A percentile compares a stretch with the other conserved stretches of the same genome.
Evolutionary conservation across 2,888 invertebrate species (phyloP).

Genomic region (Rotaria macrura): DNA sequence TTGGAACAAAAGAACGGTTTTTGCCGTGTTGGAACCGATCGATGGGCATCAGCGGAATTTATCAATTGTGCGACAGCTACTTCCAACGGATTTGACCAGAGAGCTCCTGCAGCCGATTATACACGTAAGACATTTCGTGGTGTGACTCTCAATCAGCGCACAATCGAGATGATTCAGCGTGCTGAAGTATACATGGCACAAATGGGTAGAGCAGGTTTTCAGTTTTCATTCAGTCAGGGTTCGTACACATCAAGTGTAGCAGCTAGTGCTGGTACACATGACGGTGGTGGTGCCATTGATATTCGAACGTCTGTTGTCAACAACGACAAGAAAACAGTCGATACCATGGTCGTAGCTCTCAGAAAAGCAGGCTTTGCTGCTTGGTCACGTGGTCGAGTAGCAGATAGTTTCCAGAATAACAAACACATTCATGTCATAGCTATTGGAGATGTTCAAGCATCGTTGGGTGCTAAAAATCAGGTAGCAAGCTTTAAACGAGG

Average conservation of each 20-base stretch:
- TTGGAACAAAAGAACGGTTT: neutral
- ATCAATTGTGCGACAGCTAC: neutral
- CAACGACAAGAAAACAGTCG: neutral
- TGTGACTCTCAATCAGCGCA: neutral
- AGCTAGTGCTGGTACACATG: neutral
- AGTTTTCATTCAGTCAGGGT: neutral
- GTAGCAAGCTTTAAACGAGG: neutral
- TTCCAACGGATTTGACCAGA: neutral
- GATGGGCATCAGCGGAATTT: neutral
- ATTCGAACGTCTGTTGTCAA: neutral
- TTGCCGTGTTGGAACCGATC: neutral
- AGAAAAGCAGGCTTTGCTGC: neutral
- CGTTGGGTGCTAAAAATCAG: neutral
- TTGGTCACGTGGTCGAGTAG: neutral
- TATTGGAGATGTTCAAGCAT: neutral
- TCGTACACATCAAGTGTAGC: neutral
- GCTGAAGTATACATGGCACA: neutral
- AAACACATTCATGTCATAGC: neutral
- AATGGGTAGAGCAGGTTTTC: neutral
- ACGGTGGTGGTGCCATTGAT: neutral
- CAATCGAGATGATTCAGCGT: neutral
- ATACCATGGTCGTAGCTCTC: neutral
- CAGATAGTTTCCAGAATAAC: neutral
- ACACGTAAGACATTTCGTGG: neutral
- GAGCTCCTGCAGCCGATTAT: neutral